phyloP scores from a whole-genome alignment of 2,797 vertebrate species.

The Eptatretus atami region DNA sequence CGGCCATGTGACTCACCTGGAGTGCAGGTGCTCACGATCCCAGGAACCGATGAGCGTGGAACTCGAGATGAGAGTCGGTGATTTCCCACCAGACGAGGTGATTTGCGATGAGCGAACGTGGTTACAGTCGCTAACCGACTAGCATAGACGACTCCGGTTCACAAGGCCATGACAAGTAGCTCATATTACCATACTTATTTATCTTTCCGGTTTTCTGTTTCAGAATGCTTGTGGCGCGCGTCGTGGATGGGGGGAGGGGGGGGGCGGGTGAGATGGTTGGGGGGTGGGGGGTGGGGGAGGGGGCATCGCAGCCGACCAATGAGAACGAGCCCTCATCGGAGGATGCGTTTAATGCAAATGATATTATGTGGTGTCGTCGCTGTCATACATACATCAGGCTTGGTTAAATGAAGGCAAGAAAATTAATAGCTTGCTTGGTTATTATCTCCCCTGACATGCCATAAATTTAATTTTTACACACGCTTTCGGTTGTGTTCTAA shows the following conservation, averaged over 20 bases:
- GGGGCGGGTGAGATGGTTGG: too few species aligned
- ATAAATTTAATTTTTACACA: slow-evolving; percentile 99
- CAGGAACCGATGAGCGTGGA: too few species aligned
- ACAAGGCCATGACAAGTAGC: not conserved
- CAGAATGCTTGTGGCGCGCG: not conserved
- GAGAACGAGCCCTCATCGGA: not conserved
- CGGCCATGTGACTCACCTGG: too few species aligned
- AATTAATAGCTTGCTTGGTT: slow-evolving; percentile 99
- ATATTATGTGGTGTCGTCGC: not conserved
- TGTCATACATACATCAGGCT: slow-evolving; percentile 53
- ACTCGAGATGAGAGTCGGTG: too few species aligned
- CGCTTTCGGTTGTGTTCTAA: slow-evolving; percentile 99
- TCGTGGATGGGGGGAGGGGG: not conserved
- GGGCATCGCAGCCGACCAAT: not conserved
- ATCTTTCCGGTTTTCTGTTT: slow-evolving; percentile 1
- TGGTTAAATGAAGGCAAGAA: slow-evolving; percentile 98
- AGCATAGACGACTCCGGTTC: not conserved
- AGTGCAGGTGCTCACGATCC: too few species aligned
- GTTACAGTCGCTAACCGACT: too few species aligned
- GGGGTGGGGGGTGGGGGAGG: too few species aligned
- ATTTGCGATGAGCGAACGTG: too few species aligned
- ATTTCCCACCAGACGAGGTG: too few species aligned
- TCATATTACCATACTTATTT: not conserved
- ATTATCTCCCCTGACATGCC: slow-evolving; percentile 99
- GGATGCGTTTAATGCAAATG: slow-evolving; percentile 3